Percentiles rank a stretch among this genome's conserved stretches.
These are phyloP conservation scores for Sitobion miscanthi DNA, from an alignment of 1,140 invertebrate species.

Conservation along the genomic window DNA sequence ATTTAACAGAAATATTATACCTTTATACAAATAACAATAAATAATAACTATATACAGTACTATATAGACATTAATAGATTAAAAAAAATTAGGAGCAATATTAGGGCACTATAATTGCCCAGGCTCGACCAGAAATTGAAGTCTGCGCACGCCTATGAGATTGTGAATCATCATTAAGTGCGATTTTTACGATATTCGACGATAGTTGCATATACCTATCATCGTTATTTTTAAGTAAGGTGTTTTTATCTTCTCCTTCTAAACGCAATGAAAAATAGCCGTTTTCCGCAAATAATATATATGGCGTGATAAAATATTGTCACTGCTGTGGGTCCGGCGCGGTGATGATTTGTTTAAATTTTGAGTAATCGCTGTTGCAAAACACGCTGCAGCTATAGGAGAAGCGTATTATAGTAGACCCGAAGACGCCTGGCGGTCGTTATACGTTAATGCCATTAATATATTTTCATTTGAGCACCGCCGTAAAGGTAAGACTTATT, in stretches of 20 bases:
- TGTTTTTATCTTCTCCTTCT: neutral
- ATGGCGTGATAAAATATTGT: too few relatives aligned
- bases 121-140: too few relatives aligned
- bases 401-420: too few relatives aligned
- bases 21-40: too few relatives aligned
- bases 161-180: neutral
- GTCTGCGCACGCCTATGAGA: too few relatives aligned
- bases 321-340: too few relatives aligned
- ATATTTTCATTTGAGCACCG: conserved; percentile 14
- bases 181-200: neutral
- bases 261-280: neutral
- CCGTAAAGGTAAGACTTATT: conserved; percentile 8
- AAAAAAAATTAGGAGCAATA: too few relatives aligned
- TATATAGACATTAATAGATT: too few relatives aligned
- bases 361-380: conserved; percentile 2
- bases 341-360: neutral
- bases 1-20: too few relatives aligned
- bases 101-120: too few relatives aligned
- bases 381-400: neutral
- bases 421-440: neutral
- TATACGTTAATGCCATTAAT: neutral
- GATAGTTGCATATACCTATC: neutral
- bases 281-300: too few relatives aligned
- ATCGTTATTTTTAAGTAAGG: neutral
- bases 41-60: too few relatives aligned